Evolutionary conservation across 1,140 invertebrate species (phyloP).

Genomic region (Heterodera carotae): DNA sequence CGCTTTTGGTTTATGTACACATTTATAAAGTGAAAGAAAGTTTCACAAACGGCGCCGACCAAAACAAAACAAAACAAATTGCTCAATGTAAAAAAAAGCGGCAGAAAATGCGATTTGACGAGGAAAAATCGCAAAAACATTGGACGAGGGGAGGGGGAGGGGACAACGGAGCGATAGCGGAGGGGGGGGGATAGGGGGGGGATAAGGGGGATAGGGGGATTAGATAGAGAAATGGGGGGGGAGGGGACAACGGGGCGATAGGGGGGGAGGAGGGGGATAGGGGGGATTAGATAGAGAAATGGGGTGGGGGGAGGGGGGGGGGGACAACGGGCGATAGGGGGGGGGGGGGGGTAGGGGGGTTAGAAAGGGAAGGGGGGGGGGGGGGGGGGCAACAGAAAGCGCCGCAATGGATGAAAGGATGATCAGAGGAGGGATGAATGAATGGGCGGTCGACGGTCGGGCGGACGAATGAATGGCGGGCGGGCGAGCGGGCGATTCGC

Average conservation of each 20-base stretch:
- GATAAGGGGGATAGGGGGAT: too few species aligned
- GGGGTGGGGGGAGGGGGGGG: too few species aligned
- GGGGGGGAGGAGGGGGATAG: too few species aligned
- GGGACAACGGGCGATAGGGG: too few species aligned
- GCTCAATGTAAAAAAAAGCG: neutral
- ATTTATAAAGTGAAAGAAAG: neutral
- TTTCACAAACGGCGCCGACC: neutral
- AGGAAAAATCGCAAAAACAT: neutral
- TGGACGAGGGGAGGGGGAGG: too few species aligned
- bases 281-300: too few species aligned
- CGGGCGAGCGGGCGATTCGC: neutral
- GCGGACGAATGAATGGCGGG: neutral
- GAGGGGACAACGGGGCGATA: neutral
- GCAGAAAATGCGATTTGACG: conserved; percentile 2
- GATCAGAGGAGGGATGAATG: neutral
- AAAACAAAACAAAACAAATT: neutral
- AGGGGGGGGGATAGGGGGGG: too few species aligned
- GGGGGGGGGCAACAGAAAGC: neutral
- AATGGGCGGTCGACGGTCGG: too few species aligned
- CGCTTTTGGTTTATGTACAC: too few species aligned
- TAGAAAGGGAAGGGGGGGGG: neutral
- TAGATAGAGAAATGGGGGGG: too few species aligned
- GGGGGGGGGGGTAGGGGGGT: neutral
- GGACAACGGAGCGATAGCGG: too few species aligned
- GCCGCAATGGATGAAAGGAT: neutral